phyloP scores from a whole-genome alignment of 2,797 vertebrate species.

The Nasua narica region DNA sequence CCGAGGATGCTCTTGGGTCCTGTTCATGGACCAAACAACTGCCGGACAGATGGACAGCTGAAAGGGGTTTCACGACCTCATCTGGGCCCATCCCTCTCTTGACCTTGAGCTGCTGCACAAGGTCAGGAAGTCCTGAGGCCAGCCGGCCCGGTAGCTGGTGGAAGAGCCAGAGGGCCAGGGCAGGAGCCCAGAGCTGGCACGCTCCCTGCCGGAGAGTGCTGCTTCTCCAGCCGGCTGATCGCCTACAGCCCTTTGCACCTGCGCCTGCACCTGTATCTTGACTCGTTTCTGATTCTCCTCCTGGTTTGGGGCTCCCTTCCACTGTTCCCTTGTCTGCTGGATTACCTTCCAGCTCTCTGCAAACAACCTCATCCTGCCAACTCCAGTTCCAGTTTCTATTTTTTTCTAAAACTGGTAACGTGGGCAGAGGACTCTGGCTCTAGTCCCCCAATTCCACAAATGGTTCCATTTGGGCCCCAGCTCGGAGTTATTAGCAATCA shows the following conservation, averaged over 20 bases:
- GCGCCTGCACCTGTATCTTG: background rate
- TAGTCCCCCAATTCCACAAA: background rate
- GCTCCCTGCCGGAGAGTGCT: fast-evolving
- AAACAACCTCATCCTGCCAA: background rate
- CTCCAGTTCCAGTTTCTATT: background rate
- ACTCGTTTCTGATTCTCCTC: background rate
- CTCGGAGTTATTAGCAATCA: background rate
- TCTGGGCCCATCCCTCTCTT: background rate
- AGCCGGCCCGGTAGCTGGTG: background rate
- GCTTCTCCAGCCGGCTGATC: background rate
- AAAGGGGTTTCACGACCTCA: background rate
- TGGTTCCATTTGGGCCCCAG: background rate
- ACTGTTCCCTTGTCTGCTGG: background rate
- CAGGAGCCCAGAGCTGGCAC: background rate
- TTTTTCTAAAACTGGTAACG: background rate
- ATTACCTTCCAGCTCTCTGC: background rate
- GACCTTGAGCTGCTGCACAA: background rate
- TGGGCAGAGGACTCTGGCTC: background rate
- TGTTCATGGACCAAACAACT: background rate
- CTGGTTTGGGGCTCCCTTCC: background rate
- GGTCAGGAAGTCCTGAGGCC: background rate
- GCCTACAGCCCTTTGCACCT: background rate
- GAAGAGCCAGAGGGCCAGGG: background rate
- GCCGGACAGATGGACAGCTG: fast-evolving
- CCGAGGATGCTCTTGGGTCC: background rate